Evolutionary conservation across 1,140 invertebrate species (phyloP).

Genomic region (Ctenoplectra terminalis): DNA sequence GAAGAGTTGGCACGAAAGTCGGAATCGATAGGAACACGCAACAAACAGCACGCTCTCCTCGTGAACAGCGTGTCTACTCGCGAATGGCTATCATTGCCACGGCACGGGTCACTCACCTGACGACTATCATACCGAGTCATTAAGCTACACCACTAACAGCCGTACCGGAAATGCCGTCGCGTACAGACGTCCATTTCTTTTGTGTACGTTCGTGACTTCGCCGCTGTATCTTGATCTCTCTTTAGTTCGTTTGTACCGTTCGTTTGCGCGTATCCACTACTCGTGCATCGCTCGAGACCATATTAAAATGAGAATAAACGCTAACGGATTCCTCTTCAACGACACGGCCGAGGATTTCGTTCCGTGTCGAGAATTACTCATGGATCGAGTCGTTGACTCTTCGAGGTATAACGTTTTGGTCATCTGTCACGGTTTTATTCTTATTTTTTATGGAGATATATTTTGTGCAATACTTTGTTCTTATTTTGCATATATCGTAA

Average conservation of each 20-base stretch:
- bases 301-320: constrained; percentile 19
- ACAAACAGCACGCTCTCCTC: constrained; percentile 22
- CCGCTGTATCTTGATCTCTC: constrained; percentile 33
- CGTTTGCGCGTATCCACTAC: not conserved
- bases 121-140: constrained; percentile 64
- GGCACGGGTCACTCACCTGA: constrained; percentile 70
- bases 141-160: constrained; percentile 53
- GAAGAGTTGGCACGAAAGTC: not conserved
- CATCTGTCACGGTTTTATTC: no score
- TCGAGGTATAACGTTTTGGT: not conserved
- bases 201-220: constrained; percentile 54
- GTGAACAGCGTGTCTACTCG: constrained; percentile 20
- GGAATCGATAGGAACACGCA: not conserved
- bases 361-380: not conserved
- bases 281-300: not conserved
- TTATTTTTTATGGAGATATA: no score
- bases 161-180: constrained; percentile 64
- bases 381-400: not conserved
- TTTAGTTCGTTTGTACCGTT: constrained; percentile 19
- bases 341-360: not conserved
- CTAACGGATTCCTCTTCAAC: not conserved
- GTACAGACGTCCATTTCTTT: constrained; percentile 58
- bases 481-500: no score
- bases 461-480: no score
- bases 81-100: constrained; percentile 63